Conservation (phyloP, 1,140 invertebrate genomes). For the Papilio polytes region DNA sequence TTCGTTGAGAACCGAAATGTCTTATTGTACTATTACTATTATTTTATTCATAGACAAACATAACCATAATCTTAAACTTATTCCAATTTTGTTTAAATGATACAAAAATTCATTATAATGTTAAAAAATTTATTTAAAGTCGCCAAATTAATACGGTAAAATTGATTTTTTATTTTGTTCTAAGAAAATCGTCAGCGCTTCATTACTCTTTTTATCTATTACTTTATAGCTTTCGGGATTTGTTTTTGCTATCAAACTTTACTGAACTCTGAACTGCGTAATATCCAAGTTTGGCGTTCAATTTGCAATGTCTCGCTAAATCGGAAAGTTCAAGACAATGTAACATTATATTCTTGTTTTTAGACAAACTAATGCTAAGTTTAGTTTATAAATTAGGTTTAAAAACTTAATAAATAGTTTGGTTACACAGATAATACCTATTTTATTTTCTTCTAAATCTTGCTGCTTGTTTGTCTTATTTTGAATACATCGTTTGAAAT, state of each 20-base stretch:
- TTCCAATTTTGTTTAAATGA: background rate
- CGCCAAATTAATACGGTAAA: too few species aligned
- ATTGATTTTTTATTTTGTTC: too few species aligned
- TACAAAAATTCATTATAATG: too few species aligned
- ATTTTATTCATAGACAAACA: background rate
- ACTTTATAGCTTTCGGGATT: slow-evolving; percentile 11
- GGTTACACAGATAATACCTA: too few species aligned
- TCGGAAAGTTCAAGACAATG: slow-evolving; percentile 5
- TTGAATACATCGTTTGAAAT: background rate
- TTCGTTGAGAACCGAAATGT: too few species aligned
- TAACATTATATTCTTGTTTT: background rate
- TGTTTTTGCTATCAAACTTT: slow-evolving; percentile 16
- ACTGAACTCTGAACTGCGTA: slow-evolving; percentile 1
- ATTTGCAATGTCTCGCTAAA: slow-evolving; percentile 15
- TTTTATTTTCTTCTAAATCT: too few species aligned
- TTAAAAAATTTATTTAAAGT: too few species aligned
- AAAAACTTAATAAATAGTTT: background rate
- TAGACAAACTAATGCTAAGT: background rate
- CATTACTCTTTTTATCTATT: background rate
- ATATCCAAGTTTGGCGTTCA: slow-evolving; percentile 1
- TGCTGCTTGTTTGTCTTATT: background rate
- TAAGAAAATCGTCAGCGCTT: background rate
- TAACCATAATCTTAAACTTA: too few species aligned
- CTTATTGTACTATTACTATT: background rate
- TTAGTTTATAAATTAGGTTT: background rate